Evolutionary conservation across 1,140 invertebrate genomes (phyloP).

Genomic region (Neodiprion fabricii): DNA sequence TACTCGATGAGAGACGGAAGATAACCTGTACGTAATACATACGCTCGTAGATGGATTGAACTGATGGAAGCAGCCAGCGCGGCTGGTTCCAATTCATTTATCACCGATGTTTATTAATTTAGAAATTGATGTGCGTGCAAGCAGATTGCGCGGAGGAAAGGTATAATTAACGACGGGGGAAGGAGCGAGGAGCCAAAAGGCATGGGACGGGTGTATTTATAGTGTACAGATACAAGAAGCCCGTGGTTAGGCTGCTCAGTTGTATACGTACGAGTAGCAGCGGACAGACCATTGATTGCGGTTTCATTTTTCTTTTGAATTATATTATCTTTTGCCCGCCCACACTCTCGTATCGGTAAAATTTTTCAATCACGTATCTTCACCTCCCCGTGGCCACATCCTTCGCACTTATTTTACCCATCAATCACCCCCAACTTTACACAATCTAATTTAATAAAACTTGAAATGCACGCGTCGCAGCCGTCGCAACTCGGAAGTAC

Average conservation of each 20-base stretch:
- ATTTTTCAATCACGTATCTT: slow-evolving; percentile 44
- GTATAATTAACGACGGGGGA: not conserved
- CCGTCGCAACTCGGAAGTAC: no score
- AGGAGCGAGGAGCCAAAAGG: not conserved
- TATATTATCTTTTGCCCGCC: not conserved
- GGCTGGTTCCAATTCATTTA: no score
- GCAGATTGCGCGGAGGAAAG: not conserved
- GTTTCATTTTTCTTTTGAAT: slow-evolving; percentile 10
- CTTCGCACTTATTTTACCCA: slow-evolving; percentile 50
- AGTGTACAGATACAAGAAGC: not conserved
- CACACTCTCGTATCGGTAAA: slow-evolving; percentile 47
- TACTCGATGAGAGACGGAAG: no score
- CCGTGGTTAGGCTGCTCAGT: not conserved
- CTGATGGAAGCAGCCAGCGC: no score
- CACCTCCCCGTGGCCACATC: slow-evolving; percentile 55
- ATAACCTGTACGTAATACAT: no score
- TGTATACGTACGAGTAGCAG: not conserved
- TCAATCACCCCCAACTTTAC: slow-evolving; percentile 11
- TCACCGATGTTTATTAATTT: no score
- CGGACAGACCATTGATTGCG: slow-evolving; percentile 18
- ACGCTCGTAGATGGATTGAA: no score
- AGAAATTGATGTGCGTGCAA: no score
- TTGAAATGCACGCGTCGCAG: no score
- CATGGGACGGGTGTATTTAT: slow-evolving; percentile 12
- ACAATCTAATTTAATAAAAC: not conserved